Evolutionary conservation across 2,888 invertebrate genomes (phyloP).

Genomic region (Busseola fusca): DNA sequence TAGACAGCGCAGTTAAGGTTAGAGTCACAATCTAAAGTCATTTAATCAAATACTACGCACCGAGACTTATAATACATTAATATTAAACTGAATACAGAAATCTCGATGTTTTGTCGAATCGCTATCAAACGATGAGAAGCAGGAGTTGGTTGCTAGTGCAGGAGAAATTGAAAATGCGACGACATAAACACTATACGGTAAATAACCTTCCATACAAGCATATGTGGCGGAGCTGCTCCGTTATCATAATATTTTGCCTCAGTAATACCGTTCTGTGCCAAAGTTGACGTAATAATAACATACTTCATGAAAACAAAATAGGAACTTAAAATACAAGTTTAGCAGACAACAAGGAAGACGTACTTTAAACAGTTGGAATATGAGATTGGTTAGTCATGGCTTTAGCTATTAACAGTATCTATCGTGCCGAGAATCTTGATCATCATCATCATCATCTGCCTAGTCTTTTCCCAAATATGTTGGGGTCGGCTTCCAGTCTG

Average conservation of each 20-base stretch:
- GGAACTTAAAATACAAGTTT: conserved; percentile 19
- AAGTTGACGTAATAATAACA: conserved; percentile 44
- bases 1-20: too few relatives aligned
- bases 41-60: too few relatives aligned
- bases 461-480: too few relatives aligned
- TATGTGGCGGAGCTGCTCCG: background rate
- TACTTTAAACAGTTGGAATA: background rate
- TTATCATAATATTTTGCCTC: conserved; percentile 43
- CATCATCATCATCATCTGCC: too few relatives aligned
- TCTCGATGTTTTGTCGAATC: background rate
- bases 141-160: background rate
- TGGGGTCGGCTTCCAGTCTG: too few relatives aligned
- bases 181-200: conserved; percentile 20
- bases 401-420: background rate
- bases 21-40: too few relatives aligned
- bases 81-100: background rate
- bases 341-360: conserved; percentile 11
- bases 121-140: background rate
- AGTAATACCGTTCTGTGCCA: conserved; percentile 15
- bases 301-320: conserved; percentile 4
- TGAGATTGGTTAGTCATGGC: background rate
- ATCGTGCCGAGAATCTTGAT: too few relatives aligned
- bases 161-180: conserved; percentile 16
- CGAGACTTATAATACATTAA: too few relatives aligned
- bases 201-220: conserved; percentile 12